A percentile compares a stretch with the other conserved stretches of the same genome.
phyloP scores from a whole-genome alignment of 2,888 invertebrate species.

The Thecocarcelia acutangulata region DNA sequence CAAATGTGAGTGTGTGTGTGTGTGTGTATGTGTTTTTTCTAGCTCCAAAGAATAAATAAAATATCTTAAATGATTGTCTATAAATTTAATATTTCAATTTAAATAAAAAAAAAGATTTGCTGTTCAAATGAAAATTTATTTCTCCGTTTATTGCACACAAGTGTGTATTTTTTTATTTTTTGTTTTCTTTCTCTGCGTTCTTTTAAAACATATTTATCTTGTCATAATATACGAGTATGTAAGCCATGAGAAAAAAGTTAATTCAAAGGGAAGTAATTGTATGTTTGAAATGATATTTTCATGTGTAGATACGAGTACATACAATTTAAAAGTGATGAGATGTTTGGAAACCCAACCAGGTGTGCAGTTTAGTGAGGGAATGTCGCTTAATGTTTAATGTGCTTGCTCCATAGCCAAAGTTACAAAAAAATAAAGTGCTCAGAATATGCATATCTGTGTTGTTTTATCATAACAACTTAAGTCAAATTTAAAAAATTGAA shows the following conservation, averaged over 20 bases:
- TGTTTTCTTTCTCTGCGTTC: not conserved
- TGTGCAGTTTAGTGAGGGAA: not conserved
- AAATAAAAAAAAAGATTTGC: conserved; percentile 35
- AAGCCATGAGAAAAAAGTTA: conserved; percentile 55
- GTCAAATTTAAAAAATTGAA: too few relatives aligned
- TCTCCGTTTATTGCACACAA: conserved; percentile 8
- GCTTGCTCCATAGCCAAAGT: too few relatives aligned
- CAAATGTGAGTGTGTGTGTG: not conserved
- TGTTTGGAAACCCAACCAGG: not conserved
- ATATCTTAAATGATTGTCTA: conserved; percentile 58
- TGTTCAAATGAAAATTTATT: conserved; percentile 60
- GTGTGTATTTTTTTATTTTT: not conserved
- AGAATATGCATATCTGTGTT: too few relatives aligned
- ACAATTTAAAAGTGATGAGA: too few relatives aligned
- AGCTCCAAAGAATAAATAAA: conserved; percentile 26
- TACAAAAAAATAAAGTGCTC: too few relatives aligned
- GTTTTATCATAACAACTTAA: too few relatives aligned
- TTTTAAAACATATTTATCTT: conserved; percentile 39
- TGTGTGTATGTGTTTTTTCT: not conserved
- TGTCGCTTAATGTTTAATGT: too few relatives aligned
- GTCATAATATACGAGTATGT: conserved; percentile 61
- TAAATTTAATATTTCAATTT: conserved; percentile 68
- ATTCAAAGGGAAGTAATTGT: conserved; percentile 48
- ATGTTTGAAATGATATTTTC: conserved; percentile 10
- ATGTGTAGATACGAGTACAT: not conserved